A percentile compares a stretch with the other conserved stretches of the same genome.
Conservation (phyloP, 2,888 invertebrate species). For the Epistrophe grossulariae region DNA sequence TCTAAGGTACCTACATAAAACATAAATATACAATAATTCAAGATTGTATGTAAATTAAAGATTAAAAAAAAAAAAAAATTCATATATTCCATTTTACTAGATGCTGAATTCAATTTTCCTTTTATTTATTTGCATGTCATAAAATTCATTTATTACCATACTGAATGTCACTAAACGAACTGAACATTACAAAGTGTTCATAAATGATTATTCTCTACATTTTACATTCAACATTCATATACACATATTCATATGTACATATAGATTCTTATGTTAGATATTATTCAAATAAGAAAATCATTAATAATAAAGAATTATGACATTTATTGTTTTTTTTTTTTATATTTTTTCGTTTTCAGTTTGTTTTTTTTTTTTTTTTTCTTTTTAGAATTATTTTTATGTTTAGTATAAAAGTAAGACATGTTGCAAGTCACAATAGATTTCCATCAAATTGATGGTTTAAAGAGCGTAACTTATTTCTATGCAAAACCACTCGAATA, state of each 20-base stretch:
- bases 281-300: constrained; percentile 46
- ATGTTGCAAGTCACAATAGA: constrained; percentile 15
- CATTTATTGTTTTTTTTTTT: constrained; percentile 41
- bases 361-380: background rate
- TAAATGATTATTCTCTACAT: constrained; percentile 25
- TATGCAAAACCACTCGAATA: background rate
- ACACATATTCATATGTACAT: no score
- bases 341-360: constrained; percentile 1
- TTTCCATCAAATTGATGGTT: constrained; percentile 25
- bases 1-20: no score
- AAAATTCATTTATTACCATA: constrained; percentile 41
- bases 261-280: background rate
- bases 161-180: constrained; percentile 24
- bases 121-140: constrained; percentile 37
- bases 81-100: background rate
- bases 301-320: constrained; percentile 41
- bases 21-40: no score
- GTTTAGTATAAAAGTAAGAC: background rate
- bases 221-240: background rate
- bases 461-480: background rate
- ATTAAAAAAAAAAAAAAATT: background rate
- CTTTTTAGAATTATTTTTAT: background rate
- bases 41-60: background rate
- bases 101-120: constrained; percentile 1
- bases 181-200: constrained; percentile 25